Conservation (phyloP, 2,113 vertebrate species). For the Diphyllodes magnificus region DNA sequence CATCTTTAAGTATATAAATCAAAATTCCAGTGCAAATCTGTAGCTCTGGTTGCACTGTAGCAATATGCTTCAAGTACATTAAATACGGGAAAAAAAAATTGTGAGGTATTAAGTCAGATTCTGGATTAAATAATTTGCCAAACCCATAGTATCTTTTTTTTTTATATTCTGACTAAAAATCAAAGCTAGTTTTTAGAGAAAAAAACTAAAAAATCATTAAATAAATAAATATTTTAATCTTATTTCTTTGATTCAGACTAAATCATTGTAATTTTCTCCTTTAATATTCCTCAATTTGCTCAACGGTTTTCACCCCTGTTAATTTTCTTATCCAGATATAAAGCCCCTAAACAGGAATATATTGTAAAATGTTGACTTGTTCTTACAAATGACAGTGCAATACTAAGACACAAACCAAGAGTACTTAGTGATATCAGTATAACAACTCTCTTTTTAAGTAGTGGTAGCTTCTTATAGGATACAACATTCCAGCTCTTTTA, state of each 20-base stretch:
- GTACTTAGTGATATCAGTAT: background rate
- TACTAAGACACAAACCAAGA: background rate
- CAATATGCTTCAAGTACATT: background rate
- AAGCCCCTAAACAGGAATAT: background rate
- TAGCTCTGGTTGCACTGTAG: background rate
- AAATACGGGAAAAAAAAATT: background rate
- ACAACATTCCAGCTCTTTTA: conserved; percentile 19
- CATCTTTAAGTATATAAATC: background rate
- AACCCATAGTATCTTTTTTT: background rate
- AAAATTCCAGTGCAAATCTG: background rate
- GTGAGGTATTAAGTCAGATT: background rate
- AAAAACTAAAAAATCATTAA: background rate
- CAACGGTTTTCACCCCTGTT: background rate
- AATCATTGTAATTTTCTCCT: background rate
- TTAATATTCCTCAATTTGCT: background rate
- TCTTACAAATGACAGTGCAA: background rate
- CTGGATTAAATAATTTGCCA: background rate
- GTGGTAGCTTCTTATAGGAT: background rate
- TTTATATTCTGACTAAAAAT: background rate
- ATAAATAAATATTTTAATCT: background rate
- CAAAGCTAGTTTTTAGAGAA: background rate
- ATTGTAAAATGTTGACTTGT: background rate
- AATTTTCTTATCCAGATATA: background rate
- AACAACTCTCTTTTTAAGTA: background rate
- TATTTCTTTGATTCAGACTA: background rate